Base-by-base conservation (phyloP, 2,113 vertebrate species). In the Sylvilagus bachmani region DNA sequence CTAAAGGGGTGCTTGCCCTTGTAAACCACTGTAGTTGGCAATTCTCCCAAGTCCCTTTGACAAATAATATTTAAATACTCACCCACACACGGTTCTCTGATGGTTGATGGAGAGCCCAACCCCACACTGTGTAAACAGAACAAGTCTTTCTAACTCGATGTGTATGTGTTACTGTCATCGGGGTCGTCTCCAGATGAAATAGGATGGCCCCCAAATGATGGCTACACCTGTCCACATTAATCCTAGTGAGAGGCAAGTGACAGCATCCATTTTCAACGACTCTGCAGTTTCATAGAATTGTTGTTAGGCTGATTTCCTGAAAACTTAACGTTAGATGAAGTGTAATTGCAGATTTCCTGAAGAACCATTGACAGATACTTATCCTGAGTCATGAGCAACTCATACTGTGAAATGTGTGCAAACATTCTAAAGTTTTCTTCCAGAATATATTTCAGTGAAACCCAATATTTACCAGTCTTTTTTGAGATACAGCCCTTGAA, bases 331-430 rank as follows among this genome's bases (percentile, higher is more conserved):
- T 83, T 87, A 91, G 74, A 89, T 69, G 90, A 86, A 87, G 93
- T 90, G 1, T 96, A 96, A 94, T 97, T 97, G n/a, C 88, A 92
- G 33, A 80, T 78, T 96, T 96, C 77, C 61, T 85, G 64, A 95
- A 97, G 93, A 97, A 97, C 78, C 85, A 79, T 69, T 6, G 67
- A 92, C 33, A 74, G 95, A 95, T 77, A 95, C 95, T 95, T 90
- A 90, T 84, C 90, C 86, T 78, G 49, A 94, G 81, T 88, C 94
- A 24, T 71, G 93, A 97, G 89, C 66, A 96, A 91, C 71, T 88
- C 97, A 95, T 70, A 86, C 24, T 86, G 79, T 22, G 73, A 94
- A 95, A 12, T 89, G 74, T 84, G 38, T 92, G 84, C 91, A 92
- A 98, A 96, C 82, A 73, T 61, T 5, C 69, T 44, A 16, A 44